Evolutionary conservation across 2,113 vertebrate species (phyloP).

Genomic region (Dicaeum eximium): DNA sequence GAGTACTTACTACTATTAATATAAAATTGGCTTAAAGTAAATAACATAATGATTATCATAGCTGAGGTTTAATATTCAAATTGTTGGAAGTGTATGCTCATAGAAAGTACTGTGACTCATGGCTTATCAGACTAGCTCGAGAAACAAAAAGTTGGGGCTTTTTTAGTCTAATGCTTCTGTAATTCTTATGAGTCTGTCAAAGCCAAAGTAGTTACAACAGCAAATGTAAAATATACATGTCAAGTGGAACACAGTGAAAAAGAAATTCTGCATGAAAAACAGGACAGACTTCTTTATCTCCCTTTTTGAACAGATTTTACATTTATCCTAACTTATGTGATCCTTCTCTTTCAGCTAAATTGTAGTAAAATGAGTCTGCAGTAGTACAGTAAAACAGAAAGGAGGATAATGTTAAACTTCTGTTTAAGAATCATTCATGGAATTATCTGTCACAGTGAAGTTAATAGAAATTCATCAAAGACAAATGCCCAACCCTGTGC

Average conservation of each 20-base stretch:
- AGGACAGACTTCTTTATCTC: background rate
- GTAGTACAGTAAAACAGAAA: background rate
- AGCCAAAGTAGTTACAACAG: background rate
- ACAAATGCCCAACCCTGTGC: background rate
- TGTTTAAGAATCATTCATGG: background rate
- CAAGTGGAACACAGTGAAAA: background rate
- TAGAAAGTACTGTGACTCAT: background rate
- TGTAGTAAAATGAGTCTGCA: background rate
- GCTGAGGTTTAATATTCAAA: background rate
- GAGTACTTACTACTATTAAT: background rate
- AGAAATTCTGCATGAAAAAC: background rate
- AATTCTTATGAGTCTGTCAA: background rate
- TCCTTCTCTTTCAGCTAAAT: background rate
- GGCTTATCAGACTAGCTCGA: background rate
- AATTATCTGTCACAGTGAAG: background rate
- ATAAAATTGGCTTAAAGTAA: background rate
- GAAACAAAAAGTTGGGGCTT: background rate
- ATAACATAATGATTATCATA: background rate
- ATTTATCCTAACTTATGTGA: background rate
- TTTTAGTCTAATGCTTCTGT: background rate
- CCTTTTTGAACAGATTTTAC: background rate
- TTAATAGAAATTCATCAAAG: background rate
- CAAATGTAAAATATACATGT: background rate
- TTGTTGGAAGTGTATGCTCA: background rate
- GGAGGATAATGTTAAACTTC: background rate